phyloP scores from a whole-genome alignment of 2,797 vertebrate genomes.

The Epinephelus awoara region DNA sequence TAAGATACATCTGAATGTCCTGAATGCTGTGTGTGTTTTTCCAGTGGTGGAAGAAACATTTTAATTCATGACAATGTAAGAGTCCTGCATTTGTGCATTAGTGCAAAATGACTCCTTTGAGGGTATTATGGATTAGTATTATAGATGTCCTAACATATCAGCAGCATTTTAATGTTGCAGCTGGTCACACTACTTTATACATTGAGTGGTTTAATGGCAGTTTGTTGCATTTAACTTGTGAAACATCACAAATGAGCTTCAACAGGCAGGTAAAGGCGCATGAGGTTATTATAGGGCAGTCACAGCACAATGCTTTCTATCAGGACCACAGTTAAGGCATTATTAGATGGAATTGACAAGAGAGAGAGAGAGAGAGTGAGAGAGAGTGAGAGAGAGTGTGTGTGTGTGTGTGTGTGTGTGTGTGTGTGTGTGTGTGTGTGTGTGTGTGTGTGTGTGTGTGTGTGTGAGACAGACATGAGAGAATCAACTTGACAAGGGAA shows the following conservation, averaged over 20 bases:
- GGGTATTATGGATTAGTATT: too few species aligned
- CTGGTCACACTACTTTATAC: not conserved
- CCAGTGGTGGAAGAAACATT: too few species aligned
- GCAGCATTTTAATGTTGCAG: not conserved
- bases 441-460: conserved; percentile 9
- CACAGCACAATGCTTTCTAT: conserved; percentile 42
- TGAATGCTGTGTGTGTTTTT: too few species aligned
- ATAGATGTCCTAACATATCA: not conserved
- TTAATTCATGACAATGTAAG: too few species aligned
- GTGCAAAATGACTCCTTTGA: too few species aligned
- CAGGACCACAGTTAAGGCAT: conserved; percentile 36
- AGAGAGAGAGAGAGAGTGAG: not conserved
- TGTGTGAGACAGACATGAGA: conserved; percentile 8
- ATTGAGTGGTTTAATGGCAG: too few species aligned
- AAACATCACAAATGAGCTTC: not conserved
- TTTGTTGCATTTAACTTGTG: too few species aligned
- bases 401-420: not conserved
- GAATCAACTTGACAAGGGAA: conserved; percentile 55
- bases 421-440: conserved; percentile 1
- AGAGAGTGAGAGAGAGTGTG: not conserved
- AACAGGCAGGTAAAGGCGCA: conserved; percentile 32
- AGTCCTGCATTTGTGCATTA: too few species aligned
- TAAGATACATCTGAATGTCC: not conserved
- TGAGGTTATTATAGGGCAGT: conserved; percentile 47
- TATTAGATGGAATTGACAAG: conserved; percentile 33